A percentile compares a stretch with the other conserved stretches of the same genome.
Conservation (phyloP, 2,113 vertebrate genomes). For the Chaetodon auriga region DNA sequence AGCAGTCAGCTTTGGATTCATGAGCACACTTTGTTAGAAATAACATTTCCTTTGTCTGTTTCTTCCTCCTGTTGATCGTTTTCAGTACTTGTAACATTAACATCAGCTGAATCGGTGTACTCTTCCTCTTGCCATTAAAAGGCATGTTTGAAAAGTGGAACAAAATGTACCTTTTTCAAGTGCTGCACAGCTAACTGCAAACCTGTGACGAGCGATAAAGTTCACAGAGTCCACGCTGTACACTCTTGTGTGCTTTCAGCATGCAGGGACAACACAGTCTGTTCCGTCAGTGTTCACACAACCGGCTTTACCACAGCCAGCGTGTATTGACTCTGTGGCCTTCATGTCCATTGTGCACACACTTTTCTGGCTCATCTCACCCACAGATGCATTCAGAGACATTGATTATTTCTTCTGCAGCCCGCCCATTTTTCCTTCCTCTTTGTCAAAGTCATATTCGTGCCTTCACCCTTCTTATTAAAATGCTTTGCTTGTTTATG, state of each 20-base stretch:
- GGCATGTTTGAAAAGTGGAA: slow-evolving; percentile 6
- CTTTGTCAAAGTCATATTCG: slow-evolving; percentile 15
- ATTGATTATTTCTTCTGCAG: slow-evolving; percentile 52
- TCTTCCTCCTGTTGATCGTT: not conserved
- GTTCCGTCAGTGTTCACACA: slow-evolving; percentile 43
- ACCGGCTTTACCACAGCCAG: slow-evolving; percentile 25
- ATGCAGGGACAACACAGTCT: slow-evolving; percentile 37
- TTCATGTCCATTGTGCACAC: slow-evolving; percentile 63
- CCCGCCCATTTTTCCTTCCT: not conserved
- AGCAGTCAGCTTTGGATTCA: not conserved
- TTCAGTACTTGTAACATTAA: not conserved
- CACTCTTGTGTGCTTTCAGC: slow-evolving; percentile 43
- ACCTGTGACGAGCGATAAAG: slow-evolving; percentile 40
- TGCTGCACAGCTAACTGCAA: slow-evolving; percentile 34
- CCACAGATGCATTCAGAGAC: slow-evolving; percentile 54
- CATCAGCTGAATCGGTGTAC: not conserved
- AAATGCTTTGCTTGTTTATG: slow-evolving; percentile 39
- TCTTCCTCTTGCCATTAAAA: slow-evolving; percentile 27
- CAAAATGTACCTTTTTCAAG: slow-evolving; percentile 23
- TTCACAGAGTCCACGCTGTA: slow-evolving; percentile 39
- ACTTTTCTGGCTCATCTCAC: slow-evolving; percentile 59
- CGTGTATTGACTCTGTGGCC: slow-evolving; percentile 63
- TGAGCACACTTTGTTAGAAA: not conserved
- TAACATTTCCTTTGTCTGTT: not conserved
- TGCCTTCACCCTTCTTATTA: slow-evolving; percentile 28